Base-by-base conservation (phyloP, 1,140 invertebrate genomes). In the Drosophila leontia region DNA sequence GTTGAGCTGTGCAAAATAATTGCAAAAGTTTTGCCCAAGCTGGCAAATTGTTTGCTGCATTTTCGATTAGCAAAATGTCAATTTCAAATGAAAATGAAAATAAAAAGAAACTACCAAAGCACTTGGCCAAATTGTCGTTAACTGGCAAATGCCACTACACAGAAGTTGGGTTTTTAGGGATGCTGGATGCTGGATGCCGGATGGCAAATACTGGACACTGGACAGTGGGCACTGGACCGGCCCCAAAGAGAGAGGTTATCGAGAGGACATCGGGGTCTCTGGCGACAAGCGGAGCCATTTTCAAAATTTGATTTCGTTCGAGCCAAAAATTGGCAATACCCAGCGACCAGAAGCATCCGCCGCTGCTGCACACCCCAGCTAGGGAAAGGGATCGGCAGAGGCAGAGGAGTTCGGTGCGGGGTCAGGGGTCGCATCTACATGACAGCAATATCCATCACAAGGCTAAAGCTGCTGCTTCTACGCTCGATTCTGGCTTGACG, bases 1-100 rank as follows among this genome's bases (percentile, higher is more conserved):
- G 67, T 55, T 68, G 67, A 70, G 61, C 67, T 70, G 75, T 65
- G 61, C 62, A 84, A 90, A 88, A 90, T 90, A 88, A 88, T 88
- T 88, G 84, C 84, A 63, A 88, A 88, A 90, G 81, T 90, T 86
- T 85, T 81, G 63, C 61, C 58, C 68, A 65, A 84, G 69, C 65
- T 70, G 75, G 78, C 78, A 88, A 88, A 88, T 82, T 90, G 81
- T 90, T 90, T 90, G 81, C 78, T 85, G 85, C 84, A 88, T 88
- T 88, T 90, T 91, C 85, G 85, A 90, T 90, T 91, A 90, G 85
- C 85, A 74, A 85, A 90, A 90, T 90, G 86, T 85, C 85, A 90
- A 90, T 80, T 88, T 82, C 63, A 70, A 82, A 79, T 72, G 71
- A 75, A 79, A 82, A 82, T 62, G 65, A 60, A 80, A 80, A 78